Conservation (phyloP, 2,888 invertebrate species). For the Pemphredon lugubris region DNA sequence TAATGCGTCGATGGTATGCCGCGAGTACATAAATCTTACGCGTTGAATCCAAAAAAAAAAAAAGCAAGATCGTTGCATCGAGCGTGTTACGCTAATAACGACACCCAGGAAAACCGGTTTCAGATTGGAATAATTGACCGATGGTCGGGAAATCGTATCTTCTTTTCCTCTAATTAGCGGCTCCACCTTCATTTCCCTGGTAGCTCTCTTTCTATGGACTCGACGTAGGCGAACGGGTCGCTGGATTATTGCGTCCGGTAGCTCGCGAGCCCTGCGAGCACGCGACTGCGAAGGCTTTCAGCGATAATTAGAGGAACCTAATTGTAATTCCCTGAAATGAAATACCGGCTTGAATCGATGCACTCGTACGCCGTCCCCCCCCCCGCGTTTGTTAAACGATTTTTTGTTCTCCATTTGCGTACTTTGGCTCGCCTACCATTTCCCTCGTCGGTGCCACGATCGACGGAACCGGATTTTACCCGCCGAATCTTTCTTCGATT, state of each 20-base stretch:
- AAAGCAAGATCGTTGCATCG: too few species aligned
- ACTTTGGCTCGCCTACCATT: constrained; percentile 9
- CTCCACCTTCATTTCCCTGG: constrained; percentile 18
- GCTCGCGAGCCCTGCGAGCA: constrained; percentile 39
- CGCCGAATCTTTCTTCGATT: constrained; percentile 60
- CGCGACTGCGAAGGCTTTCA: constrained; percentile 53
- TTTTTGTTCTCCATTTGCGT: constrained; percentile 18
- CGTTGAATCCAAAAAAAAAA: too few species aligned
- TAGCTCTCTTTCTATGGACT: constrained; percentile 27
- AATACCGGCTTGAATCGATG: constrained; percentile 39
- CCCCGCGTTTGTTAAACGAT: constrained; percentile 28
- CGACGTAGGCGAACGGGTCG: constrained; percentile 41
- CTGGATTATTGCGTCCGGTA: constrained; percentile 50
- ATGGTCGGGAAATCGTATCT: constrained; percentile 4
- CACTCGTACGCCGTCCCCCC: constrained; percentile 7
- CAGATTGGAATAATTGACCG: background rate
- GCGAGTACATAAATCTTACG: too few species aligned
- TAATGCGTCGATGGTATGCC: too few species aligned
- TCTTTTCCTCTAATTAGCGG: constrained; percentile 40
- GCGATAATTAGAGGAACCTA: constrained; percentile 64
- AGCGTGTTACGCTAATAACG: background rate
- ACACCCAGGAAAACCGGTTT: background rate
- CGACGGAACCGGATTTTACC: constrained; percentile 28
- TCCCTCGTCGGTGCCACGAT: background rate
- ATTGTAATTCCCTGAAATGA: constrained; percentile 62